phyloP scores from a whole-genome alignment of 64 coral and sea anemone species.

The Stichodactyla mertensii region DNA sequence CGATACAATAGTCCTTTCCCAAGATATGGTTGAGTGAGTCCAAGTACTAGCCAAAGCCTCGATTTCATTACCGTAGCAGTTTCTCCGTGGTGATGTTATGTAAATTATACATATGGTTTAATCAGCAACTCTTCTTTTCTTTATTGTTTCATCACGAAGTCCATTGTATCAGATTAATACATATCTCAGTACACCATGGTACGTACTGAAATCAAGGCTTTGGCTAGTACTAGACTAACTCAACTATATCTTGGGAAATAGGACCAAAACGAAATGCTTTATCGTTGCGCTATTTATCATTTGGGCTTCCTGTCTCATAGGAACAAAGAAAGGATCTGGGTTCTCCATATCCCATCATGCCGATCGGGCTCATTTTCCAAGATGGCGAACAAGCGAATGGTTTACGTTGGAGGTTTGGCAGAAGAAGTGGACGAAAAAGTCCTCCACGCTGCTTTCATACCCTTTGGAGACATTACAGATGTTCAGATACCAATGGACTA shows the following conservation, averaged over 20 bases:
- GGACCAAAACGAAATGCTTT: not conserved
- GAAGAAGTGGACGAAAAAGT: conserved; percentile 99
- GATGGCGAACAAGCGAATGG: conserved; percentile 99
- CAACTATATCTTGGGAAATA: too few species aligned
- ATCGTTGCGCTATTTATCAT: not conserved
- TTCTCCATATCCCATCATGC: not conserved
- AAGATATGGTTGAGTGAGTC: too few species aligned
- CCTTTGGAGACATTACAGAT: conserved; percentile 98
- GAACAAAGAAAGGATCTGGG: not conserved
- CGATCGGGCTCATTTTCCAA: conserved; percentile 26
- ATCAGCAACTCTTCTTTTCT: too few species aligned
- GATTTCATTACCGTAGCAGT: too few species aligned
- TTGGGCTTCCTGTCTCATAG: not conserved
- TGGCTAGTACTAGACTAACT: not conserved
- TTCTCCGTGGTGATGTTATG: too few species aligned
- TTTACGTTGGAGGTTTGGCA: conserved; percentile 95
- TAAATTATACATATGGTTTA: too few species aligned
- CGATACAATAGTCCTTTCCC: too few species aligned
- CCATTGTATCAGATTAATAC: too few species aligned
- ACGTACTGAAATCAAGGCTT: too few species aligned
- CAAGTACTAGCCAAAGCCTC: too few species aligned
- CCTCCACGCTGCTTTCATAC: conserved; percentile 96
- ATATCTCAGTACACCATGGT: too few species aligned
- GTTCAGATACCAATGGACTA: conserved; percentile 99
- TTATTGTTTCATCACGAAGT: too few species aligned